A percentile compares a stretch with the other conserved stretches of the same genome.
Evolutionary conservation across 2,888 invertebrate species (phyloP).

Genomic region (Neelides folsomi): DNA sequence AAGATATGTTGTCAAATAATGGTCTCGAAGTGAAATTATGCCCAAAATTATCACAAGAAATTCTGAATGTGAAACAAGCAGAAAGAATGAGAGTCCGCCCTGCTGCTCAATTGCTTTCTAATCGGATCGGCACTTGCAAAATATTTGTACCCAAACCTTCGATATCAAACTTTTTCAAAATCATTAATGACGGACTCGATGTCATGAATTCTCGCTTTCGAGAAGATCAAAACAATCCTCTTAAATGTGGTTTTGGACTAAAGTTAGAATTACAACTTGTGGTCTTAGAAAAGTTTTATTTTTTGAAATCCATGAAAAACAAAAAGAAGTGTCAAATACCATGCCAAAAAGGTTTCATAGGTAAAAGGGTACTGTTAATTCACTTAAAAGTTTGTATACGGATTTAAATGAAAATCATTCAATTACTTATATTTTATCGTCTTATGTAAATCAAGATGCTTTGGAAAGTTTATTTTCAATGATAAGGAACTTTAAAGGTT

Average conservation of each 20-base stretch:
- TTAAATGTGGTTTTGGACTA: slow-evolving; percentile 6
- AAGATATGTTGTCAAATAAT: not conserved
- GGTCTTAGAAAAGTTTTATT: not conserved
- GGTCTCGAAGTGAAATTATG: slow-evolving; percentile 4
- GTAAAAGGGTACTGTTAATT: not conserved
- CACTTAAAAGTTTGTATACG: too few relatives aligned
- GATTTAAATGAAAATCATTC: too few relatives aligned
- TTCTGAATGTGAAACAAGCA: not conserved
- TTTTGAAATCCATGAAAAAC: not conserved
- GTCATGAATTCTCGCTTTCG: slow-evolving; percentile 2
- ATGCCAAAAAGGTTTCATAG: slow-evolving; percentile 7
- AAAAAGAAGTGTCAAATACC: not conserved
- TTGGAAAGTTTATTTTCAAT: too few relatives aligned
- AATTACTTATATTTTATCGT: too few relatives aligned
- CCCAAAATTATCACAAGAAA: not conserved
- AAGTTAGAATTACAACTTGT: not conserved
- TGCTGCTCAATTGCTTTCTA: slow-evolving; percentile 5
- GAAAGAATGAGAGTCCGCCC: slow-evolving; percentile 7
- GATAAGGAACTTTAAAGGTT: too few relatives aligned
- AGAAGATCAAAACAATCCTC: not conserved
- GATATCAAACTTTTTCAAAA: slow-evolving; percentile 3
- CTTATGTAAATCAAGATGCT: too few relatives aligned
- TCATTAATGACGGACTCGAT: slow-evolving; percentile 7
- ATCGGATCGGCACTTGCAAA: slow-evolving; percentile 1
- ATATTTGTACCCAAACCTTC: not conserved